Evolutionary conservation across 2,113 vertebrate genomes (phyloP).

Genomic region (Clarias gariepinus): DNA sequence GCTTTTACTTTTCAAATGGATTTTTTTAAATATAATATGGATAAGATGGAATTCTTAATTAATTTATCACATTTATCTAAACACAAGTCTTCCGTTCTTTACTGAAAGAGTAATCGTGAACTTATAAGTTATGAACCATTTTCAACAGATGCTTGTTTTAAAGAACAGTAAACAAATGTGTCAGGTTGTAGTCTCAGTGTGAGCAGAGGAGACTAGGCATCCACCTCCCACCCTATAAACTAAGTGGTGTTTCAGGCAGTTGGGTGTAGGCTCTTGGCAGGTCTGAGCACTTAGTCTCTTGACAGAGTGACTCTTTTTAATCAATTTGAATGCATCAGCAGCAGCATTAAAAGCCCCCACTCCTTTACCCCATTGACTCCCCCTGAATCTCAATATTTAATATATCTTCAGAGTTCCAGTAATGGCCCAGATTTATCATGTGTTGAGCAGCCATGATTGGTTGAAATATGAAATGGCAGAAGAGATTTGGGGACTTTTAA

Average conservation of each 20-base stretch:
- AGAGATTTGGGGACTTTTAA: conserved; percentile 51
- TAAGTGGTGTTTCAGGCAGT: conserved; percentile 19
- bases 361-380: conserved; percentile 35
- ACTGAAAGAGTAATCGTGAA: not conserved
- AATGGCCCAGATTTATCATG: conserved; percentile 62
- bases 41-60: not conserved
- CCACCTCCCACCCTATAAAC: not conserved
- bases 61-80: not conserved
- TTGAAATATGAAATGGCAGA: conserved; percentile 57
- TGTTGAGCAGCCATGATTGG: conserved; percentile 61
- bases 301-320: conserved; percentile 44
- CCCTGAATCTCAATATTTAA: conserved; percentile 55
- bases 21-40: not conserved
- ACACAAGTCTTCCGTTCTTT: not conserved
- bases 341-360: conserved; percentile 10
- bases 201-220: not conserved
- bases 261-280: conserved; percentile 30
- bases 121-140: conserved; percentile 13
- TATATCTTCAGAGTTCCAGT: conserved; percentile 50
- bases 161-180: conserved; percentile 5
- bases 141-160: conserved; percentile 8
- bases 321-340: conserved; percentile 45
- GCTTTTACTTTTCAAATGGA: not conserved
- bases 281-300: conserved; percentile 37
- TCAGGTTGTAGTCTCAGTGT: not conserved